phyloP scores from a whole-genome alignment of 1,140 invertebrate species.

The Drosophila ironensis region DNA sequence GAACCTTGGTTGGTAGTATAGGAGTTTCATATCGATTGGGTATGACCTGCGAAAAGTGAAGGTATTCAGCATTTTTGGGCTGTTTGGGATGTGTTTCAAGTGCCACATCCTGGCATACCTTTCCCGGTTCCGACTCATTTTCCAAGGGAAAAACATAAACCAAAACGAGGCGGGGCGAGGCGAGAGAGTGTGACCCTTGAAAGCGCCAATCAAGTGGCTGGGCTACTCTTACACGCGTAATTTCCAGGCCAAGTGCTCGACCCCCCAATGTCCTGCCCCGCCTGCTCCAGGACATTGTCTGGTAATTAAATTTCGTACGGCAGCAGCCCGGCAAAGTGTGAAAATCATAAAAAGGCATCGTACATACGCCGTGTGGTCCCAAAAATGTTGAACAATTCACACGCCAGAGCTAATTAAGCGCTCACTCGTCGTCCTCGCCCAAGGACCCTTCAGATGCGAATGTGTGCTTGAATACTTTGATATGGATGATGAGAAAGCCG shows the following conservation, averaged over 20 bases:
- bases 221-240: conserved; percentile 69
- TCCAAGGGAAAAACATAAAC: too few relatives aligned
- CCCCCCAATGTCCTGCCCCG: neutral
- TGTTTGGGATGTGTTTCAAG: conserved; percentile 12
- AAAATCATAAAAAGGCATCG: conserved; percentile 76
- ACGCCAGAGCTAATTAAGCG: conserved; percentile 72
- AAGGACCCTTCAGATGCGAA: conserved; percentile 15
- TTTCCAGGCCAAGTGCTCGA: conserved; percentile 67
- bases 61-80: conserved; percentile 1
- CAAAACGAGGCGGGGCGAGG: conserved; percentile 5
- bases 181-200: conserved; percentile 66
- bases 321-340: conserved; percentile 56
- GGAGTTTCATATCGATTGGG: too few relatives aligned
- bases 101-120: neutral
- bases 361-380: conserved; percentile 61
- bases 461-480: conserved; percentile 55
- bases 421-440: conserved; percentile 40
- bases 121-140: neutral
- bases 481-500: conserved; percentile 57
- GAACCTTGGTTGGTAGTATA: too few relatives aligned
- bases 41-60: neutral
- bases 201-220: conserved; percentile 73
- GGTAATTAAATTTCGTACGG: conserved; percentile 70
- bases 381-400: conserved; percentile 76
- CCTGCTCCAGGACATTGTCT: conserved; percentile 11